Conservation (phyloP, 2,888 invertebrate species). For the Philereme vetulata region DNA sequence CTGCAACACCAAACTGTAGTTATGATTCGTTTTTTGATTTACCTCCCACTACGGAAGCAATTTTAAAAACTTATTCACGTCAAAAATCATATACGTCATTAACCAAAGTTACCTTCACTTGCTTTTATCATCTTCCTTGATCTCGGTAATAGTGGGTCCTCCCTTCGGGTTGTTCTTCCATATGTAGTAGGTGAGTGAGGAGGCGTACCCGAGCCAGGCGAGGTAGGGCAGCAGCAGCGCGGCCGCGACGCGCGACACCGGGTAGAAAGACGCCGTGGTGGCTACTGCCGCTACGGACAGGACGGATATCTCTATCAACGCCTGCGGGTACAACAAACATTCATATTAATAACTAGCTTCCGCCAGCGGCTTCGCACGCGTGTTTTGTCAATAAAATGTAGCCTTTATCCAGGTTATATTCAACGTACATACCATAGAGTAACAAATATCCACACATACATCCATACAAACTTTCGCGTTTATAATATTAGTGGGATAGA, state of each 20-base stretch:
- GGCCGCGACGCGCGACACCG: constrained; percentile 58
- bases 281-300: constrained; percentile 60
- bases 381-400: too few relatives aligned
- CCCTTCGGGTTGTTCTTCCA: constrained; percentile 69
- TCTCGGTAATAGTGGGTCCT: constrained; percentile 27
- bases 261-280: constrained; percentile 61
- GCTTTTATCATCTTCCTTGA: constrained; percentile 38
- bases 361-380: too few relatives aligned
- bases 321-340: constrained; percentile 48
- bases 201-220: constrained; percentile 70
- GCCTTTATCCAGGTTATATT: too few relatives aligned
- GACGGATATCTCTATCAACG: constrained; percentile 69
- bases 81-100: not conserved
- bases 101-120: constrained; percentile 29
- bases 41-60: too few relatives aligned
- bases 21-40: too few relatives aligned
- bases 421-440: too few relatives aligned
- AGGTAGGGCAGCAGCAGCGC: constrained; percentile 66
- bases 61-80: too few relatives aligned
- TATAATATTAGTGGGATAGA: too few relatives aligned
- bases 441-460: too few relatives aligned
- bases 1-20: too few relatives aligned
- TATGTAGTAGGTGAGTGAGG: constrained; percentile 63
- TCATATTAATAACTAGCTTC: constrained; percentile 4
- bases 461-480: too few relatives aligned